Conservation (phyloP, 2,888 invertebrate genomes). For the Lypha dubia region DNA sequence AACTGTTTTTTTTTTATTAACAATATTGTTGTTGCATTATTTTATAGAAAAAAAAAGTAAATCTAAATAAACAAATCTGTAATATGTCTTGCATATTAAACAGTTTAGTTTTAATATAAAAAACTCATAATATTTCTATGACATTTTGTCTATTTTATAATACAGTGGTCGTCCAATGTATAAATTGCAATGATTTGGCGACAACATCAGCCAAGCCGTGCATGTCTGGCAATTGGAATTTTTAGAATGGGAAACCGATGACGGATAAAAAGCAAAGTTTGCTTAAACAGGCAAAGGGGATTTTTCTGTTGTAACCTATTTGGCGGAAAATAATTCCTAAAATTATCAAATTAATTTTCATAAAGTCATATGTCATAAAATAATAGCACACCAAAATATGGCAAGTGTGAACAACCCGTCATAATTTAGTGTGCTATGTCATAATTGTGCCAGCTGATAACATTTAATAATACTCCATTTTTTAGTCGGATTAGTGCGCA, state of each 20-base stretch:
- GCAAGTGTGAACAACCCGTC: no score
- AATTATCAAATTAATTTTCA: no score
- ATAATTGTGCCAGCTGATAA: no score
- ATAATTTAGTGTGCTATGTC: no score
- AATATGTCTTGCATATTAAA: slow-evolving; percentile 68
- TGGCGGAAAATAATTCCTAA: no score
- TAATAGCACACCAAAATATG: no score
- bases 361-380: no score
- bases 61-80: slow-evolving; percentile 68
- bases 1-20: slow-evolving; percentile 18
- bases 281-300: background rate
- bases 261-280: background rate
- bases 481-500: no score
- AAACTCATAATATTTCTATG: slow-evolving; percentile 39
- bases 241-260: background rate
- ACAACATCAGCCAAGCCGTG: slow-evolving; percentile 8
- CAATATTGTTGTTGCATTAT: slow-evolving; percentile 25
- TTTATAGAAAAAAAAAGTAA: slow-evolving; percentile 62
- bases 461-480: no score
- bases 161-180: slow-evolving; percentile 44
- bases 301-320: background rate
- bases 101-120: slow-evolving; percentile 37
- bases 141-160: slow-evolving; percentile 44
- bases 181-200: slow-evolving; percentile 30
- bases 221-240: slow-evolving; percentile 4